Evolutionary conservation across 2,888 invertebrate genomes (phyloP).

Genomic region (Barypeithes pellucidus): DNA sequence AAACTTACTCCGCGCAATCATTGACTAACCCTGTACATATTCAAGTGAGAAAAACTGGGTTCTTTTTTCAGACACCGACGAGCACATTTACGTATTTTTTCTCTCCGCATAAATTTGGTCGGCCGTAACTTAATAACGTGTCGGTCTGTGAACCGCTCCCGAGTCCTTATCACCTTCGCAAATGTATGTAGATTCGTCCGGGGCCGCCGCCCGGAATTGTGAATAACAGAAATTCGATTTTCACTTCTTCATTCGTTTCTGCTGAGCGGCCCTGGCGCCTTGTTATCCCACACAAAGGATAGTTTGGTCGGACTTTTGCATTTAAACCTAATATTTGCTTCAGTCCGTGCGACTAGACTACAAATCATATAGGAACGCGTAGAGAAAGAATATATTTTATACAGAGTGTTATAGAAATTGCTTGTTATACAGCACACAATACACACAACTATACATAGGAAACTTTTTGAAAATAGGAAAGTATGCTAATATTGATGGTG

Average conservation of each 20-base stretch:
- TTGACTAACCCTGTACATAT: too few relatives aligned
- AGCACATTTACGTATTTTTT: conserved; percentile 34
- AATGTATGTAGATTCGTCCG: conserved; percentile 69
- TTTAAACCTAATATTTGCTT: conserved; percentile 65
- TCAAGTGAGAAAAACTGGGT: background rate
- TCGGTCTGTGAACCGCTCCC: conserved; percentile 52
- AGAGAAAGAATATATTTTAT: conserved; percentile 31
- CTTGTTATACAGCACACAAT: too few relatives aligned
- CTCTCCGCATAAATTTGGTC: conserved; percentile 47
- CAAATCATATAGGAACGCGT: conserved; percentile 43
- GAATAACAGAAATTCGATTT: conserved; percentile 70
- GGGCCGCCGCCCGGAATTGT: conserved; percentile 64
- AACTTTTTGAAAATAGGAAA: too few relatives aligned
- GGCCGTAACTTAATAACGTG: conserved; percentile 63
- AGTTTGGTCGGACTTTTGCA: conserved; percentile 67
- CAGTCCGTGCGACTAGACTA: conserved; percentile 52
- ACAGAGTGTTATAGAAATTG: too few relatives aligned
- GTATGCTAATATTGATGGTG: too few relatives aligned
- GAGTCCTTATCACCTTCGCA: conserved; percentile 63
- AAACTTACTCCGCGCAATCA: too few relatives aligned
- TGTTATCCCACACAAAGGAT: conserved; percentile 68
- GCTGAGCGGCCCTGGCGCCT: conserved; percentile 56
- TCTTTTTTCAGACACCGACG: background rate
- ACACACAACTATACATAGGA: too few relatives aligned
- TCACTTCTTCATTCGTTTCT: conserved; percentile 67